phyloP scores from a whole-genome alignment of 2,113 vertebrate genomes.

The Progne subis region DNA sequence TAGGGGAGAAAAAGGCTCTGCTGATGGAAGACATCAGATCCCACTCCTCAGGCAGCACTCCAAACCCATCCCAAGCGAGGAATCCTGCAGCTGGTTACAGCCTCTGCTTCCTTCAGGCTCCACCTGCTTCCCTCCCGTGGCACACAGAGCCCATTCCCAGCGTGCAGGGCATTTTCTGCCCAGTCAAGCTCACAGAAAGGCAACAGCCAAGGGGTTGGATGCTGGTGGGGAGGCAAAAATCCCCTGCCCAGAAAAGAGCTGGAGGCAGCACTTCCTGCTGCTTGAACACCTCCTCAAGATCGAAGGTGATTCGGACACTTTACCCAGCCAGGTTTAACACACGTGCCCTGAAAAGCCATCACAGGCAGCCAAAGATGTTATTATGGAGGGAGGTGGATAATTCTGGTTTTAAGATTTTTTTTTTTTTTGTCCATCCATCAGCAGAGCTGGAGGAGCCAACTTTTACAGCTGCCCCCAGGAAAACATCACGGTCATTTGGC shows the following conservation, averaged over 20 bases:
- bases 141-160: neutral
- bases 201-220: neutral
- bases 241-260: neutral
- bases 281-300: neutral
- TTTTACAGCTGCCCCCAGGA: neutral
- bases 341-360: neutral
- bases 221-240: neutral
- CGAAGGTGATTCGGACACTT: neutral
- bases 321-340: neutral
- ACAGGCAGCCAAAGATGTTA: neutral
- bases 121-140: neutral
- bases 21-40: neutral
- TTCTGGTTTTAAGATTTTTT: neutral
- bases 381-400: fast-evolving
- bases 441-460: neutral
- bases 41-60: neutral
- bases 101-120: neutral
- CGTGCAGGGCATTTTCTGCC: neutral
- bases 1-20: neutral
- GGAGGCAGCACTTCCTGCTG: neutral
- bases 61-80: neutral
- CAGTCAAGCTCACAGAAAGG: neutral
- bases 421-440: neutral
- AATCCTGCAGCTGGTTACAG: fast-evolving
- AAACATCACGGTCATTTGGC: fast-evolving